Evolutionary conservation across 2,113 vertebrate genomes (phyloP), one percentile per base, ranked within the genome.

Genomic region (Motacilla tschutschensis): DNA sequence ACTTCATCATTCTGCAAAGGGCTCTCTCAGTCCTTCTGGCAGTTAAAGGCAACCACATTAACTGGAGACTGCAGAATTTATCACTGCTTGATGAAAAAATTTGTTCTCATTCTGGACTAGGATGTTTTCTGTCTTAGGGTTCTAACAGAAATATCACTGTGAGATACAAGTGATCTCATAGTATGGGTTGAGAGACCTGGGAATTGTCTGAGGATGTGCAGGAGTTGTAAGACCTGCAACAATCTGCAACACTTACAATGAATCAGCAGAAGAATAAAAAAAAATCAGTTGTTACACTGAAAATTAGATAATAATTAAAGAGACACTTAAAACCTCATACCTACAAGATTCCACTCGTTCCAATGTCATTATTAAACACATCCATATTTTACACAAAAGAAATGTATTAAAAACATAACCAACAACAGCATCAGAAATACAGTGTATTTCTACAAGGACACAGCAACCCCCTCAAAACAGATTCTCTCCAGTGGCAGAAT

Each of bases 381-480:
- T 16, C 5, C 3, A 0, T 20, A 40, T 73, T 79, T 66, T 31
- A 79, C 33, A 64, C 4, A 40, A 28, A 78, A 71, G 22, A 3
- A 36, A 8, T 4, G 7, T 14, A 59, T 6, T 4, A 46, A 58
- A 75, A 31, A 3, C 1, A 19, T 19, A 47, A 66, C 13, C 13
- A 83, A n/a, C 16, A 70, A 33, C 10, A 20, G 8, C 31, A 55
- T 8, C 3, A 5, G 18, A 47, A 7, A 25, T 2, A 28, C 35
- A 33, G 12, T 10, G n/a, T 5, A 35, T 35, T 55, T 55, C 54
- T 35, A 35, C 33, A 57, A 74, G 44, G 59, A 54, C 18, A 36
- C 0, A 38, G 0, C 13, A 43, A 74, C 3, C 7, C 8, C 6
- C 40, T 54, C 51, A 29, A 51, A 53, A 64, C 22, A 72, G 43